Evolutionary conservation across 2,113 vertebrate genomes (phyloP).

Genomic region (Nanorana parkeri): DNA sequence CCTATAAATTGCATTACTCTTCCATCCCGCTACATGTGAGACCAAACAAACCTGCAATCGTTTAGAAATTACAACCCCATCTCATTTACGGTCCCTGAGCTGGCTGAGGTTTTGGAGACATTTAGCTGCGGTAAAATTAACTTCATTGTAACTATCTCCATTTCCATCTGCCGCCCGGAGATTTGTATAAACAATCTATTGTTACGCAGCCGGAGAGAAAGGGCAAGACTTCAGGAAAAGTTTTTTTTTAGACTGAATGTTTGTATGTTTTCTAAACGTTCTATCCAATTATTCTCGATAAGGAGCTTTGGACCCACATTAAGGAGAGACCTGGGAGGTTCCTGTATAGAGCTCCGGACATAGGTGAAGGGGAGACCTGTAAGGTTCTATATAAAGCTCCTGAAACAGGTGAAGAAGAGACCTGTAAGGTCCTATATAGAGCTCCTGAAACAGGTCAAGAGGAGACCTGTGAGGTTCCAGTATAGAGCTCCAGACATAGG

Average conservation of each 20-base stretch:
- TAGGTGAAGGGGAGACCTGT: no score
- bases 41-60: no score
- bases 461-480: not conserved
- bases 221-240: not conserved
- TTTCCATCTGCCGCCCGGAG: slow-evolving; percentile 25
- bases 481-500: no score
- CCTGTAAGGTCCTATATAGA: no score
- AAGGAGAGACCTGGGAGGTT: not conserved
- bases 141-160: not conserved
- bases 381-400: not conserved
- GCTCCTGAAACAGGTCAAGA: no score
- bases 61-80: no score
- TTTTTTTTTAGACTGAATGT: no score
- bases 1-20: no score
- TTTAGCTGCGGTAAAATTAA: slow-evolving; percentile 6
- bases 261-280: not conserved
- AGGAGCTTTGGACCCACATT: no score
- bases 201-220: not conserved
- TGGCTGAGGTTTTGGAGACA: not conserved
- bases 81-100: not conserved
- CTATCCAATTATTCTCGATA: not conserved
- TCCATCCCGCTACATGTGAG: no score
- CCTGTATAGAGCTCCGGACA: not conserved
- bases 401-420: not conserved
- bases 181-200: slow-evolving; percentile 14